Conservation (phyloP, 1,140 invertebrate genomes). For the Eueides isabella region DNA sequence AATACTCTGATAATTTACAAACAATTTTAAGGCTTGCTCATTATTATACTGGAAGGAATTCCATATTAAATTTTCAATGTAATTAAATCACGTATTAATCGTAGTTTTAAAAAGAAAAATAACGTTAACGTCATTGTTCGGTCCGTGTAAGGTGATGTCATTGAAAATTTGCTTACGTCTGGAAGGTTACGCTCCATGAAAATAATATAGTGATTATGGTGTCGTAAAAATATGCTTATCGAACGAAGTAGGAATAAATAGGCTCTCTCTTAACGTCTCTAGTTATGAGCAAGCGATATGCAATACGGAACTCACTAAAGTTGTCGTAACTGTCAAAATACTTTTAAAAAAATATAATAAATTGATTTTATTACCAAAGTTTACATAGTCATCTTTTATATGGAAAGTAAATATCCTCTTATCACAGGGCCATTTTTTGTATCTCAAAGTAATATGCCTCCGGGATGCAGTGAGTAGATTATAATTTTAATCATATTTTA, state of each 20-base stretch:
- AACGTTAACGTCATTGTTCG: background rate
- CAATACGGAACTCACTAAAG: background rate
- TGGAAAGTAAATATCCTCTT: slow-evolving; percentile 27
- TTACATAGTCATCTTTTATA: background rate
- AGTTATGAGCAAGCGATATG: slow-evolving; percentile 24
- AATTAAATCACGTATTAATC: background rate
- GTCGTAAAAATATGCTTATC: slow-evolving; percentile 36
- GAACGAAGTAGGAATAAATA: slow-evolving; percentile 40
- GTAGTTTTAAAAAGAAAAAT: background rate
- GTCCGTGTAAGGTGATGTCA: background rate
- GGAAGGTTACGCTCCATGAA: slow-evolving; percentile 8
- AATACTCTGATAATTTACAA: too few relatives aligned
- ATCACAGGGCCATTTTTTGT: slow-evolving; percentile 54
- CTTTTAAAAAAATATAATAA: background rate
- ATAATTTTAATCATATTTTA: background rate
- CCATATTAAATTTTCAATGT: too few relatives aligned
- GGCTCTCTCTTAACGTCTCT: slow-evolving; percentile 32
- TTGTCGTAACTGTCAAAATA: background rate
- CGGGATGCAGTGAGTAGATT: slow-evolving; percentile 51
- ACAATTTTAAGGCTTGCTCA: too few relatives aligned
- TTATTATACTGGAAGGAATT: too few relatives aligned
- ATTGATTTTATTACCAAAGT: too few relatives aligned
- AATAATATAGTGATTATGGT: background rate
- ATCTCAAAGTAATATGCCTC: slow-evolving; percentile 45
- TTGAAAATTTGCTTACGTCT: background rate